Percentiles rank a stretch among this genome's conserved stretches.
Conservation (phyloP, 2,113 vertebrate species). For the Oreocharis arfaki region DNA sequence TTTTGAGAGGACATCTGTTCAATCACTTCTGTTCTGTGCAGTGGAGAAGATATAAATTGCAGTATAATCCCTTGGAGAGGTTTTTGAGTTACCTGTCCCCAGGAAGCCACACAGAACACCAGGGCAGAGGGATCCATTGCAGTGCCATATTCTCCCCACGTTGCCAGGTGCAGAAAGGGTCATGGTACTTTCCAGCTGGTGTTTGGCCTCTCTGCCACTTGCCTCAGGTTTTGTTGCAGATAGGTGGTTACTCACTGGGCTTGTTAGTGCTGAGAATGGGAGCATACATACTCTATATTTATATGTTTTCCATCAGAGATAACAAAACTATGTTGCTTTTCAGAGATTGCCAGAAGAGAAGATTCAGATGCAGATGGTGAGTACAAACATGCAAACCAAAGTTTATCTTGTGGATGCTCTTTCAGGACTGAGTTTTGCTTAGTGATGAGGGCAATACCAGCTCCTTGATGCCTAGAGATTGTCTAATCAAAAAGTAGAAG, state of each 20-base stretch:
- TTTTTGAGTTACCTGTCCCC: background rate
- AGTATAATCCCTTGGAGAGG: background rate
- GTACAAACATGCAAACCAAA: background rate
- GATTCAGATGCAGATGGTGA: conserved; percentile 22
- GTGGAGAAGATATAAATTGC: background rate
- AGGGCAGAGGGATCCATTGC: background rate
- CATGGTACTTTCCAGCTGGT: background rate
- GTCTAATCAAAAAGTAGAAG: background rate
- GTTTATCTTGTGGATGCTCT: background rate
- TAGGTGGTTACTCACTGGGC: background rate
- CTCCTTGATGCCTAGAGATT: background rate
- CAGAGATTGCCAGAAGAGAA: conserved; percentile 17
- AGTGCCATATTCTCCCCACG: background rate
- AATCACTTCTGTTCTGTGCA: background rate
- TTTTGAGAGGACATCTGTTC: background rate
- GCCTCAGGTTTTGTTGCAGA: background rate
- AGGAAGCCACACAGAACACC: background rate
- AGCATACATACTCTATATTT: background rate
- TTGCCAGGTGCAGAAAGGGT: background rate
- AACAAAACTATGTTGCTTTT: background rate
- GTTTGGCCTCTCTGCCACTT: background rate
- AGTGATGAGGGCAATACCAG: background rate
- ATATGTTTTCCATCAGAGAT: background rate
- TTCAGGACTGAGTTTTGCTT: background rate
- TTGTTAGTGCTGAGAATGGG: background rate